Evolutionary conservation across 2,113 vertebrate species (phyloP).

Genomic region (Aix galericulata): DNA sequence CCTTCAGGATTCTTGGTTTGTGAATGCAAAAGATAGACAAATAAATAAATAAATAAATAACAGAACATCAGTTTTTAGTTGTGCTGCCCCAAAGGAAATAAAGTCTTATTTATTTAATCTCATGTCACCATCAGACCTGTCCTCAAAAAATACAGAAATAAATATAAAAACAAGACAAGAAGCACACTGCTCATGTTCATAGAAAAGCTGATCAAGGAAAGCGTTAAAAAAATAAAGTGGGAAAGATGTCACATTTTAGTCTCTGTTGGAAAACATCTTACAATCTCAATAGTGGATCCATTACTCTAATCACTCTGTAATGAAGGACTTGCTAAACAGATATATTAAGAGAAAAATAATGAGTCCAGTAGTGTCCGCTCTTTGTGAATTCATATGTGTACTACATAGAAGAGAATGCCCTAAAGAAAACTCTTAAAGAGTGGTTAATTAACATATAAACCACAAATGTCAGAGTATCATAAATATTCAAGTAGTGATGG

Average conservation of each 20-base stretch:
- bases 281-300: background rate
- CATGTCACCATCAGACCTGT: background rate
- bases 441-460: conserved; percentile 70
- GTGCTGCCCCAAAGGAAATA: background rate
- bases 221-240: background rate
- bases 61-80: background rate
- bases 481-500: conserved; percentile 55
- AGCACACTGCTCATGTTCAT: background rate
- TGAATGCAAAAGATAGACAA: background rate
- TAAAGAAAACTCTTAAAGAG: conserved; percentile 31
- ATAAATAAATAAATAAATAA: background rate
- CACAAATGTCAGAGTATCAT: conserved; percentile 24
- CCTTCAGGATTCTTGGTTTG: background rate
- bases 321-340: background rate
- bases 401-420: conserved; percentile 22
- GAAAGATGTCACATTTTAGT: background rate
- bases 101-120: background rate
- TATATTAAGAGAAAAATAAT: background rate
- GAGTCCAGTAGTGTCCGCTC: background rate
- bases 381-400: conserved; percentile 15
- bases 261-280: background rate
- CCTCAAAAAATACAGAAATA: background rate
- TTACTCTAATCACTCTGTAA: background rate
- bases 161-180: background rate
- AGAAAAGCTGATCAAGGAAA: background rate